phyloP scores from a whole-genome alignment of 2,888 invertebrate genomes.

The Coelinius sp. region DNA sequence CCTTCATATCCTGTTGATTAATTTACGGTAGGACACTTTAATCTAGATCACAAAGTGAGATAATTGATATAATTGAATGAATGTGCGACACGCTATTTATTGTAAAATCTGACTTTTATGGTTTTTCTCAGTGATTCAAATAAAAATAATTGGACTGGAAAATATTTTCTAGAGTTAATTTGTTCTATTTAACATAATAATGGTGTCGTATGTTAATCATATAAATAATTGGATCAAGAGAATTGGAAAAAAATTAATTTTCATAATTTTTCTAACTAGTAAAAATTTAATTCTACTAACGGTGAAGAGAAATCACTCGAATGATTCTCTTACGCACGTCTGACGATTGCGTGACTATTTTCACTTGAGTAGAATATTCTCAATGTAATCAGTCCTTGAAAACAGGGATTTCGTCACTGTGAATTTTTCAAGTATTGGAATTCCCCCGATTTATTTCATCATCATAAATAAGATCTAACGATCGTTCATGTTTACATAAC shows the following conservation, averaged over 20 bases:
- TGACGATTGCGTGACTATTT: slow-evolving; percentile 44
- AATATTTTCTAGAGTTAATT: slow-evolving; percentile 10
- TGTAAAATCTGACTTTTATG: slow-evolving; percentile 4
- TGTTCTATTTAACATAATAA: not conserved
- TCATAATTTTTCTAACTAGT: no score
- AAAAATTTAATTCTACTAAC: not conserved
- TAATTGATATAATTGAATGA: slow-evolving; percentile 14
- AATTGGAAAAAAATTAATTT: no score
- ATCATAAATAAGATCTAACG: slow-evolving; percentile 17
- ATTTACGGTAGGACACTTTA: not conserved
- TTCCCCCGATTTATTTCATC: not conserved
- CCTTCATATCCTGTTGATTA: not conserved
- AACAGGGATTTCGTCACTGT: not conserved
- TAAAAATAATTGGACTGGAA: slow-evolving; percentile 16
- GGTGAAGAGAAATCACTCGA: not conserved
- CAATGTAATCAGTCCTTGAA: not conserved
- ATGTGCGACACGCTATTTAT: slow-evolving; percentile 20
- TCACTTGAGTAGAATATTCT: slow-evolving; percentile 38
- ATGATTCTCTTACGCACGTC: slow-evolving; percentile 25
- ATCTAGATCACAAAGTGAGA: slow-evolving; percentile 8
- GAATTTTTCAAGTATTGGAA: slow-evolving; percentile 9
- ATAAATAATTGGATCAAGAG: no score
- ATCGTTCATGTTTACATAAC: slow-evolving; percentile 7
- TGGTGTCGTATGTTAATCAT: not conserved
- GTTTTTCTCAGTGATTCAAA: not conserved